Conservation (phyloP, 92 coral and sea anemone genomes). For the Phymanthus crucifer region DNA sequence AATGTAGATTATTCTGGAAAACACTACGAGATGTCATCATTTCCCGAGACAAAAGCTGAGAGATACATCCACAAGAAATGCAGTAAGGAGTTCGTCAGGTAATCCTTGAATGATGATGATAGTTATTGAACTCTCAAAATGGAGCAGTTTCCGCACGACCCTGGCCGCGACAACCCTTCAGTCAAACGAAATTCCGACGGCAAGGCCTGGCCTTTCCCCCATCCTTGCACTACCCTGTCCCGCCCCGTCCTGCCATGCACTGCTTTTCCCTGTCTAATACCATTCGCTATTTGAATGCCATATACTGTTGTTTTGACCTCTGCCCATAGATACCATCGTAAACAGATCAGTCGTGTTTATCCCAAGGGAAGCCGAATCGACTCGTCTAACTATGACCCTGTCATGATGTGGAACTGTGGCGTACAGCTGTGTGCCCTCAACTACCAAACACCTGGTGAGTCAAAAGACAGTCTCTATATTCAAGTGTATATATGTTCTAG, state of each 20-base stretch:
- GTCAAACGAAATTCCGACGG: too few species aligned
- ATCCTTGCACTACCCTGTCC: too few species aligned
- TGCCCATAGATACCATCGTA: slow-evolving; percentile 63
- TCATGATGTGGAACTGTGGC: slow-evolving; percentile 91
- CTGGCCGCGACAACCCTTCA: too few species aligned
- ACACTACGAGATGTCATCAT: slow-evolving; percentile 94
- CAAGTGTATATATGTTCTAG: background rate
- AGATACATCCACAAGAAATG: slow-evolving; percentile 59
- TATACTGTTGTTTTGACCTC: background rate
- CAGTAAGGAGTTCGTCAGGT: slow-evolving; percentile 80
- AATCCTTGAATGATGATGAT: slow-evolving; percentile 38
- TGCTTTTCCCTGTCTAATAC: too few species aligned
- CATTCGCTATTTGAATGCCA: too few species aligned
- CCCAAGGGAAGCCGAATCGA: slow-evolving; percentile 98
- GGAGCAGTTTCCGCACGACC: too few species aligned
- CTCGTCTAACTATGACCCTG: slow-evolving; percentile 96
- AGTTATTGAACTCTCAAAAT: background rate
- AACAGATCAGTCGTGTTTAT: slow-evolving; percentile 96
- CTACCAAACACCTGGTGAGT: slow-evolving; percentile 94
- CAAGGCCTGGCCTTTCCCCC: too few species aligned
- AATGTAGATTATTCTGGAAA: slow-evolving; percentile 63
- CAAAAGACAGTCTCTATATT: background rate
- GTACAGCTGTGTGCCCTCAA: slow-evolving; percentile 93
- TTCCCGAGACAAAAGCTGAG: slow-evolving; percentile 96
- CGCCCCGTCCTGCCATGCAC: too few species aligned